Conservation (phyloP, 1,140 invertebrate species). For the Lepidurus arcticus region DNA sequence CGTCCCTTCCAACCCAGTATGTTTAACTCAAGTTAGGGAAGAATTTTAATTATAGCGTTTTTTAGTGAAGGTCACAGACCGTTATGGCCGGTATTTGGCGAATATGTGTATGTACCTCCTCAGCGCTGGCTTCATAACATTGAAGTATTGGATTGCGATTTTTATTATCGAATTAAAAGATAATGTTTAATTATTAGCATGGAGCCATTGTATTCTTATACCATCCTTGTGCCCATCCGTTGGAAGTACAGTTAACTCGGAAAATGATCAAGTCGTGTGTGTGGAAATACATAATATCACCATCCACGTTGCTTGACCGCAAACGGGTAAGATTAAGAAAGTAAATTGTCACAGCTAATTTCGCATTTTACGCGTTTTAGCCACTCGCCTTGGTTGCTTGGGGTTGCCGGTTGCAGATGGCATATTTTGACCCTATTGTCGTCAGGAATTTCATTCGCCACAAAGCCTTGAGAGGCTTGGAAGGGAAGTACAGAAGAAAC, state of each 20-base stretch:
- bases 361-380: conserved; percentile 47
- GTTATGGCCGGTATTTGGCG: conserved; percentile 73
- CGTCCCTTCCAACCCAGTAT: conserved; percentile 60
- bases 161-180: conserved; percentile 25
- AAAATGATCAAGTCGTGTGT: conserved; percentile 62
- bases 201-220: conserved; percentile 78
- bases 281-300: conserved; percentile 72
- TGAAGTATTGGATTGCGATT: conserved; percentile 51
- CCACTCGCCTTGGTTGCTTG: conserved; percentile 70
- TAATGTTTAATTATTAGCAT: conserved; percentile 53
- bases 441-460: conserved; percentile 60
- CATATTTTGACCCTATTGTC: conserved; percentile 53
- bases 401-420: conserved; percentile 68
- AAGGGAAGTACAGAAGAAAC: conserved; percentile 51
- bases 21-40: conserved; percentile 39
- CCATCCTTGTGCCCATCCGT: conserved; percentile 73
- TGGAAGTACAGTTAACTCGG: conserved; percentile 58
- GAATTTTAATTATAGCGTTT: conserved; percentile 36
- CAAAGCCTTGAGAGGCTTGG: conserved; percentile 59
- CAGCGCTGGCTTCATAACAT: conserved; percentile 80
- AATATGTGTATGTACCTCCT: conserved; percentile 70
- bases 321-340: conserved; percentile 54
- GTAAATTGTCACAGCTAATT: neutral
- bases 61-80: conserved; percentile 72
- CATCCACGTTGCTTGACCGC: conserved; percentile 56